Percentiles rank a stretch among this genome's conserved stretches.
These are phyloP conservation scores for Amphilophus citrinellus DNA, from an alignment of 2,113 vertebrate species.

Conservation along the genomic window DNA sequence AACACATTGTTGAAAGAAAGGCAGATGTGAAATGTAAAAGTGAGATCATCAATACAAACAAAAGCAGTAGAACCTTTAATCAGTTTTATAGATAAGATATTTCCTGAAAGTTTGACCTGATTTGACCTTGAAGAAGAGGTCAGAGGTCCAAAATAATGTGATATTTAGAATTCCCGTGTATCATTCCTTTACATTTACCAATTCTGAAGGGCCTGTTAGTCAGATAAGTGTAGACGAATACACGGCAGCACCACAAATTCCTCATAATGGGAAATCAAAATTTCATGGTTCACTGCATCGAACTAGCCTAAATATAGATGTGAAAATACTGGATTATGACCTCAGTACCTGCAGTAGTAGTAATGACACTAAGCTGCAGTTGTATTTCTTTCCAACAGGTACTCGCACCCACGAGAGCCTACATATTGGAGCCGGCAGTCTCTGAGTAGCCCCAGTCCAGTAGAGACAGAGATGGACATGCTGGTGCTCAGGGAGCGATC, in stretches of 20 bases:
- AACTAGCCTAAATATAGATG: background rate
- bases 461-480: slow-evolving; percentile 98
- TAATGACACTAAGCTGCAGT: background rate
- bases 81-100: no score
- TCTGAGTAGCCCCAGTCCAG: slow-evolving; percentile 94
- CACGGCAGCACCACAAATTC: background rate
- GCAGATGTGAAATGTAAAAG: no score
- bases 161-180: no score
- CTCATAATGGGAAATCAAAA: background rate
- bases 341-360: background rate
- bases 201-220: background rate
- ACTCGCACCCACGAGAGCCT: slow-evolving; percentile 88
- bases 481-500: slow-evolving; percentile 93
- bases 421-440: slow-evolving; percentile 97
- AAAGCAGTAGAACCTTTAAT: no score
- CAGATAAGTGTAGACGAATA: background rate
- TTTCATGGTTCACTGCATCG: background rate
- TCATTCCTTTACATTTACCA: background rate
- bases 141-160: no score
- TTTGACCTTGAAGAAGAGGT: no score
- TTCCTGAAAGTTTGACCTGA: no score
- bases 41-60: no score
- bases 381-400: slow-evolving; percentile 75
- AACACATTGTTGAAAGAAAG: no score
- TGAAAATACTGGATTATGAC: background rate